Evolutionary conservation across 2,113 vertebrate genomes (phyloP), one percentile per base, ranked within the genome.

Genomic region (Maccullochella peelii): DNA sequence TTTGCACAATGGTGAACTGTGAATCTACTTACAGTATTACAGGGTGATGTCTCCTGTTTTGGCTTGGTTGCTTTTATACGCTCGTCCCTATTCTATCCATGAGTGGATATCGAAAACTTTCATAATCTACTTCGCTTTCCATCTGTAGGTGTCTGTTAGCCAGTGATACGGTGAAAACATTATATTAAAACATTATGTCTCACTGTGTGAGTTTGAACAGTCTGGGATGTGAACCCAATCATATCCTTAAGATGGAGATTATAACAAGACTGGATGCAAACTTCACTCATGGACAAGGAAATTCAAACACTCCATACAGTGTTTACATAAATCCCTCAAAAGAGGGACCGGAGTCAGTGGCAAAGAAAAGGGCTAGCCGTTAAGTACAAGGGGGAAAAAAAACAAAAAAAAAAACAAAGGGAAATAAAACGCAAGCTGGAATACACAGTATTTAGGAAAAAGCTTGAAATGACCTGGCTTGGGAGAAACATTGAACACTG

Each of bases 401-500:
- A 33, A 33, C 30, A 40, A 44, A 44, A 42, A 42, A 47, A 47
- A 16, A 5, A 14, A 14, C 11, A 4, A 4, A 1, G 2, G 5
- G 25, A 69, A 73, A 76, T 27, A 15, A 58, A 88, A 81, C 10
- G 75, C 33, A 79, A 25, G 72, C 57, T 70, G 84, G 73, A 83
- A 86, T 79, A 87, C 30, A 84, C 74, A 79, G 50, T 14, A 80
- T 84, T 73, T 80, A 25, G 77, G 73, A 58, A 70, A 8, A 84
- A 84, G 80, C 85, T 73, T 44, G 79, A 88, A 86, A 86, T 62
- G 67, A 83, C 62, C 75, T 75, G 66, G 75, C 76, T 57, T 70
- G 63, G 72, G 80, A 79, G 74, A 80, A 83, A 89, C 68, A 77
- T 59, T 59, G 68, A 88, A 91, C 85, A 92, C 85, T 90, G 81